Evolutionary conservation across 2,797 vertebrate species (phyloP), one percentile per base, ranked within the genome.

Genomic region (Phrynocephalus guinanensis): DNA sequence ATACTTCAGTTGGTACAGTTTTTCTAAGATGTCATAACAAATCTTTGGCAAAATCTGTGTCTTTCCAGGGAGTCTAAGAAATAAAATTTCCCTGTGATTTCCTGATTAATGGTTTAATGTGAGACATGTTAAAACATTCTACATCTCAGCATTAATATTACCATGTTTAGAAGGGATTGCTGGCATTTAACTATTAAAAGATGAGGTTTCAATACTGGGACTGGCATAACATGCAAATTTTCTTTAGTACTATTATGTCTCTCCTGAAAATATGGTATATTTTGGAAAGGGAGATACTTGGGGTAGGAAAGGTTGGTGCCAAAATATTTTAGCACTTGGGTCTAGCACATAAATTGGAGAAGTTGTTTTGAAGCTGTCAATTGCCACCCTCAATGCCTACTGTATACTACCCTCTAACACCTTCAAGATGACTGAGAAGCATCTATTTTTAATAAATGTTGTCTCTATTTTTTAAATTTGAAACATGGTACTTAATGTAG

Each of bases 401-500:
- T 44, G 52, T 56, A 63, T 2, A 15, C 38, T 50, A 66, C 60
- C 66, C 44, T 86, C 44, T 18, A 63, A 63, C 20, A 15, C 60
- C 60, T 18, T 20, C 16, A 63, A 63, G 16, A 63, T 63, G 22
- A 63, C 18, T 15, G 13, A 63, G 15, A 5, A 63, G 15, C 60
- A 63, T 63, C 44, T 44, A 73, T 76, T 63, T 66, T 86, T 44
- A 44, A 73, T 26, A 86, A 80, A 63, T 44, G 44, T 86, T 63
- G 73, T 28, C 10, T 24, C 11, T 22, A 50, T 66, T 63, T 63
- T 63, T 63, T 18, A 63, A 63, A 63, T 20, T 15, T 63, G 13
- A 63, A 63, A 15, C 13, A 20, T 63, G 60, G 60, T 63, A 63
- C 15, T 63, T 63, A 63, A 63, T 20, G 9, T 11, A 13, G 11